Percentiles rank a stretch among this genome's conserved stretches.
Evolutionary conservation across 2,797 vertebrate species (phyloP).

Genomic region (Scomberomorus guttatus): DNA sequence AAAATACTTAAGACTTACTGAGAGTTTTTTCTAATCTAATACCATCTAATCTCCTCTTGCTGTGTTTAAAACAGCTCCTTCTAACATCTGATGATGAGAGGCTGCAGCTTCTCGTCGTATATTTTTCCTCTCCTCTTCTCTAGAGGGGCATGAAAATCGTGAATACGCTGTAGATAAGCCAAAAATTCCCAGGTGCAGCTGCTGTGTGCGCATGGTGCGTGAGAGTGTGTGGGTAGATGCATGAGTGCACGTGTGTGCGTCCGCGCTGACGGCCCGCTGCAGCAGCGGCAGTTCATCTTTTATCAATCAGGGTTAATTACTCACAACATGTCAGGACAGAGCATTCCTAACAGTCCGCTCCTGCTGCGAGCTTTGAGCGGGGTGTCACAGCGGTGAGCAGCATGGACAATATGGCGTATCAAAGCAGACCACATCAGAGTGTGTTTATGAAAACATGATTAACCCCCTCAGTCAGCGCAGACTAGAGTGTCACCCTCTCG

Average conservation of each 20-base stretch:
- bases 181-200: conserved; percentile 89
- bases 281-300: conserved; percentile 81
- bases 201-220: conserved; percentile 50
- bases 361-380: conserved; percentile 46
- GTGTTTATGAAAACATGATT: conserved; percentile 77
- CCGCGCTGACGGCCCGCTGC: conserved; percentile 30
- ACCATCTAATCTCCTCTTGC: conserved; percentile 15
- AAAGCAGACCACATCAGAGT: conserved; percentile 67
- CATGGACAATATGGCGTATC: conserved; percentile 43
- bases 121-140: conserved; percentile 62
- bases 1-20: conserved; percentile 24
- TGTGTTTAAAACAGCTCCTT: conserved; percentile 43
- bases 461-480: conserved; percentile 58
- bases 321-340: conserved; percentile 80
- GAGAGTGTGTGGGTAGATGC: conserved; percentile 45
- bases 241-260: conserved; percentile 36
- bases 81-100: conserved; percentile 41
- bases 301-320: conserved; percentile 89
- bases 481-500: conserved; percentile 46
- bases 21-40: conserved; percentile 15
- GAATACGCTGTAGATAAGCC: conserved; percentile 79
- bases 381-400: conserved; percentile 50
- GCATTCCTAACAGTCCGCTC: conserved; percentile 81
- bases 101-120: conserved; percentile 54
- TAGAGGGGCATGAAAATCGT: conserved; percentile 71